phyloP scores from a whole-genome alignment of 1,140 invertebrate genomes.

The Heliconius himera region DNA sequence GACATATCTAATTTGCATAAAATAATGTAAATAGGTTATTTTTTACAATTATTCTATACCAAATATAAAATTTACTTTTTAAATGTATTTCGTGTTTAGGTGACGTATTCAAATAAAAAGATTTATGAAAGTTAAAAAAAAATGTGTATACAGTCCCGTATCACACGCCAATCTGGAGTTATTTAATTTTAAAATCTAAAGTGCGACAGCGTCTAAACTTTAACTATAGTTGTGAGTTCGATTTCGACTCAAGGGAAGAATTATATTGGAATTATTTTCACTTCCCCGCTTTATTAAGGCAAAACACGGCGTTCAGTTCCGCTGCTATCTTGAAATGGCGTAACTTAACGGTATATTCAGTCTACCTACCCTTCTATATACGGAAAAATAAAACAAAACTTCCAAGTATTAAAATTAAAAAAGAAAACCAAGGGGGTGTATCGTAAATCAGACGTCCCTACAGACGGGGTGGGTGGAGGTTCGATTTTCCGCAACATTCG shows the following conservation, averaged over 20 bases:
- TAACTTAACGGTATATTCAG: neutral
- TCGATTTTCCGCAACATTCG: slow-evolving; percentile 81
- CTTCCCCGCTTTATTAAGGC: too few relatives aligned
- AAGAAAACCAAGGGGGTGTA: slow-evolving; percentile 55
- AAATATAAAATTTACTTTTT: neutral
- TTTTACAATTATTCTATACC: neutral
- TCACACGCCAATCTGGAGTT: slow-evolving; percentile 34
- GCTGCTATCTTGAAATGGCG: neutral
- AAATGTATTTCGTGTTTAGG: slow-evolving; percentile 6
- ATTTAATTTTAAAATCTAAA: slow-evolving; percentile 4
- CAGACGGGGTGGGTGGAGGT: slow-evolving; percentile 53
- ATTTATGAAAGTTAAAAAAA: slow-evolving; percentile 9
- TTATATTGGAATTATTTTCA: too few relatives aligned
- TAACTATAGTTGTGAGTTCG: neutral
- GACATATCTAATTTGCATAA: neutral
- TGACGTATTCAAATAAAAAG: slow-evolving; percentile 15
- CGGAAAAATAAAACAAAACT: slow-evolving; percentile 40
- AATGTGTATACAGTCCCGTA: slow-evolving; percentile 16
- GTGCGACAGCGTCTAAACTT: neutral
- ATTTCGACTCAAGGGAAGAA: neutral
- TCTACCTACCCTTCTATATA: neutral
- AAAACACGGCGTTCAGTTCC: neutral
- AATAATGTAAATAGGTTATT: neutral
- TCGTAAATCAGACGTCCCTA: slow-evolving; percentile 76
- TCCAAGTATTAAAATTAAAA: slow-evolving; percentile 59